These are phyloP conservation scores for Leuciscus waleckii DNA, from an alignment of 2,797 vertebrate species.

Conservation along the genomic window DNA sequence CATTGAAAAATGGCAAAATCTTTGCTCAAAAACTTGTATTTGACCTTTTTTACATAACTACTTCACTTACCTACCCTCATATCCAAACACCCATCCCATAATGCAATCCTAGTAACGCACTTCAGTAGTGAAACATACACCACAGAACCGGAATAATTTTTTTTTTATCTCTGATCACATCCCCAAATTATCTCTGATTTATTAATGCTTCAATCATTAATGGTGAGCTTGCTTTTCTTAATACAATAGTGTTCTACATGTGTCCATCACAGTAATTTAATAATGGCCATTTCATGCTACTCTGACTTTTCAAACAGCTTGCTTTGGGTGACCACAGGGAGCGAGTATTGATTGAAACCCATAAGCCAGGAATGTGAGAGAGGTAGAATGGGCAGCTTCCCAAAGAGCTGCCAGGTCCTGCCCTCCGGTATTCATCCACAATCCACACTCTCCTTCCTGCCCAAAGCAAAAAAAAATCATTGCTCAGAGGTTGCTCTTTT, in stretches of 20 bases:
- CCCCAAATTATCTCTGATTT: conserved; percentile 76
- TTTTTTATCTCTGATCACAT: conserved; percentile 74
- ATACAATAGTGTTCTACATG: conserved; percentile 83
- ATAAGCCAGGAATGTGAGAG: conserved; percentile 75
- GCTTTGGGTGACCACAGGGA: conserved; percentile 77
- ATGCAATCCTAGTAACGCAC: conserved; percentile 44
- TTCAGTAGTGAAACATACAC: conserved; percentile 62
- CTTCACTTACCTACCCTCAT: background rate
- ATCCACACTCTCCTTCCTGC: conserved; percentile 3
- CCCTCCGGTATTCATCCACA: conserved; percentile 33
- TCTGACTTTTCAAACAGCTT: conserved; percentile 78
- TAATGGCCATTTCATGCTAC: conserved; percentile 82
- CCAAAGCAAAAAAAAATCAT: background rate
- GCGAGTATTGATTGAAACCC: conserved; percentile 77
- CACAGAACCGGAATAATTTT: conserved; percentile 40
- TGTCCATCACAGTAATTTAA: conserved; percentile 83
- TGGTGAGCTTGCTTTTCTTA: conserved; percentile 80
- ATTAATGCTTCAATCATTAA: conserved; percentile 80
- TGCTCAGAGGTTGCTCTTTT: conserved; percentile 3
- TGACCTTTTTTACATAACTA: background rate
- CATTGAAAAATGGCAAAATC: background rate
- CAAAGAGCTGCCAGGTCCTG: conserved; percentile 70
- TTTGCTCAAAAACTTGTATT: background rate
- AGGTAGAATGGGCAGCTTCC: conserved; percentile 70
- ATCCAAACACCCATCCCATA: background rate